A percentile compares a stretch with the other conserved stretches of the same genome.
phyloP scores from a whole-genome alignment of 2,797 vertebrate species.

The Gallirallus australis region DNA sequence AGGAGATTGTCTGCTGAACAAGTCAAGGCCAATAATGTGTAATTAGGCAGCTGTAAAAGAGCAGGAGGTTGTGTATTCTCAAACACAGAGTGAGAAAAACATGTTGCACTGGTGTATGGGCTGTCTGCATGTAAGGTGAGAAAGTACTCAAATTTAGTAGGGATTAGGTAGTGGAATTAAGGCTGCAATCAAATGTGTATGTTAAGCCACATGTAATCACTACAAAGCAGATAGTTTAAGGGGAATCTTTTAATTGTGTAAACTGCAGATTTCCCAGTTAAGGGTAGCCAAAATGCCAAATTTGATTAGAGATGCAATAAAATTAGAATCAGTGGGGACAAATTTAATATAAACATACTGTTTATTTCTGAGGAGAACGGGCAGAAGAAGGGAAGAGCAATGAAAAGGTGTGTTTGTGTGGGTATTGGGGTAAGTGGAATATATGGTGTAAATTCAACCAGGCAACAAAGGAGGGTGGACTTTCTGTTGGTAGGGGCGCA shows the following conservation, averaged over 20 bases:
- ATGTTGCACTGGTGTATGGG: neutral
- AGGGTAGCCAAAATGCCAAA: neutral
- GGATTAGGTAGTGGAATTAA: neutral
- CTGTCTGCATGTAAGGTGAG: neutral
- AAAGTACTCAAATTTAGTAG: neutral
- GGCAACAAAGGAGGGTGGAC: neutral
- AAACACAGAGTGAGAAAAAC: neutral
- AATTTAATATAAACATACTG: neutral
- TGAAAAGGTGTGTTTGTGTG: neutral
- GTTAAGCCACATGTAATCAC: neutral
- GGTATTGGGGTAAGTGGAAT: neutral
- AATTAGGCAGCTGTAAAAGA: neutral
- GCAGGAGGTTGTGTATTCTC: neutral
- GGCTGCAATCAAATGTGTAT: neutral
- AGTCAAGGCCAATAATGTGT: neutral
- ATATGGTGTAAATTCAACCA: neutral
- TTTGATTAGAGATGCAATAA: neutral
- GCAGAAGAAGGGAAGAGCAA: neutral
- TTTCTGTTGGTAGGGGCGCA: neutral
- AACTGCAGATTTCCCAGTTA: neutral
- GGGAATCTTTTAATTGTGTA: neutral
- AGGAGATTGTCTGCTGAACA: neutral
- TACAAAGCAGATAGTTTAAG: neutral
- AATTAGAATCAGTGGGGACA: neutral
- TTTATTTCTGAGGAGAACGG: accelerated